A percentile compares a stretch with the other conserved stretches of the same genome.
Conservation (phyloP, 2,113 vertebrate species). For the Triplophysa dalaica region DNA sequence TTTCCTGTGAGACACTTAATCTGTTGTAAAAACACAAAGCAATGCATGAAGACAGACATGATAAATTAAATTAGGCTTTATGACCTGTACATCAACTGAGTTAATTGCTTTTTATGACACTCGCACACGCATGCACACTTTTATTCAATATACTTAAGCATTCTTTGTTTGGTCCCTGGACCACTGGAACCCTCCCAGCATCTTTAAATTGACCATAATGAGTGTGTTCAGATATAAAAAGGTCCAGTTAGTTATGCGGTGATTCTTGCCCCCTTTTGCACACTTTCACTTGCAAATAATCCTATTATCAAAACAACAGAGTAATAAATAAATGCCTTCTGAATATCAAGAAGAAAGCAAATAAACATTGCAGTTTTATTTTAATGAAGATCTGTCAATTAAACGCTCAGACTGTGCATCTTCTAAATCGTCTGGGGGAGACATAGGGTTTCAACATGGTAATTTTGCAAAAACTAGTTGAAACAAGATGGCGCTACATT, state of each 20-base stretch:
- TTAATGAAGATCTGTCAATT: constrained; percentile 62
- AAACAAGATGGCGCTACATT: constrained; percentile 59
- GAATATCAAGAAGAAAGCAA: constrained; percentile 51
- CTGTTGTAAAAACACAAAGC: background rate
- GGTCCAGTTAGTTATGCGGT: constrained; percentile 58
- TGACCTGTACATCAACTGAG: background rate
- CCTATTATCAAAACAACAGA: constrained; percentile 58
- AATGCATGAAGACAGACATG: background rate
- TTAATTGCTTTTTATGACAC: background rate
- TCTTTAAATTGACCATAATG: constrained; percentile 58
- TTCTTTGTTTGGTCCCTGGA: background rate
- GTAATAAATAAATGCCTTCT: constrained; percentile 56
- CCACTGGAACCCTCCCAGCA: constrained; percentile 19
- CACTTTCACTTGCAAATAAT: constrained; percentile 68
- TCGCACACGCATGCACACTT: background rate
- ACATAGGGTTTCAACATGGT: constrained; percentile 38
- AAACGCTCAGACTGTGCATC: constrained; percentile 33
- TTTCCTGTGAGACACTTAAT: background rate
- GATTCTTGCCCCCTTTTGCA: constrained; percentile 15
- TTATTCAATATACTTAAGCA: constrained; percentile 6
- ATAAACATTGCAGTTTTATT: constrained; percentile 62
- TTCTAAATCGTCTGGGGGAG: constrained; percentile 53
- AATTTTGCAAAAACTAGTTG: constrained; percentile 60
- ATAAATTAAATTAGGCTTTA: constrained; percentile 5
- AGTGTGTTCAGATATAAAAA: constrained; percentile 57